Conservation (phyloP, 2,113 vertebrate genomes). For the Amblyopsis rosae region DNA sequence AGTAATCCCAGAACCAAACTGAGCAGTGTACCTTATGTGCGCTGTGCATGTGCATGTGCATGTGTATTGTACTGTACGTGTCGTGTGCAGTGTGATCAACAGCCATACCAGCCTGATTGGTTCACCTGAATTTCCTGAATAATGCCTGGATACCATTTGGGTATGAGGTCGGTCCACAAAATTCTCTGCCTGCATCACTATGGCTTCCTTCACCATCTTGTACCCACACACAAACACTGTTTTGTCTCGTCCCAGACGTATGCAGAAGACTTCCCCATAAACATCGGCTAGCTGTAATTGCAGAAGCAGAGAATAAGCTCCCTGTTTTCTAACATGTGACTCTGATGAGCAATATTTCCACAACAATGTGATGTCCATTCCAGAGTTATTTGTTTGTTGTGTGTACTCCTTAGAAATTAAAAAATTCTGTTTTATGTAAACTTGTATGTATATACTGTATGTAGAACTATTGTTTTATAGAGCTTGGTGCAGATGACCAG, state of each 20-base stretch:
- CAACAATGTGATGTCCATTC: neutral
- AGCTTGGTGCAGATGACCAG: too few relatives aligned
- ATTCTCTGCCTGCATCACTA: conserved; percentile 77
- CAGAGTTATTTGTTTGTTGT: too few relatives aligned
- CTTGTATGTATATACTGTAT: too few relatives aligned
- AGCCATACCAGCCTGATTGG: neutral
- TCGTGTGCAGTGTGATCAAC: neutral
- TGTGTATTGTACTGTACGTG: neutral
- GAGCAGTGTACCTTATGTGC: neutral
- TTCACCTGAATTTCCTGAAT: conserved; percentile 69
- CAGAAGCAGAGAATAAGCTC: conserved; percentile 28
- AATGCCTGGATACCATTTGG: conserved; percentile 58
- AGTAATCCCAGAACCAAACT: too few relatives aligned
- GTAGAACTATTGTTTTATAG: too few relatives aligned
- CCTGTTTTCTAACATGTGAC: conserved; percentile 52
- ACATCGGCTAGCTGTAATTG: conserved; percentile 70
- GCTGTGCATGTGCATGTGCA: neutral
- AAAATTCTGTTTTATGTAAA: too few relatives aligned
- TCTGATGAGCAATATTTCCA: conserved; percentile 12
- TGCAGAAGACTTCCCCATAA: conserved; percentile 78
- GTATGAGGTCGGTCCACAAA: conserved; percentile 74
- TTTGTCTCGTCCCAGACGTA: conserved; percentile 48
- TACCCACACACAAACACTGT: conserved; percentile 75
- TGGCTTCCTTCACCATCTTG: conserved; percentile 78
- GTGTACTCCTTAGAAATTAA: too few relatives aligned